phyloP scores from a whole-genome alignment of 1,140 invertebrate genomes.

The Batillaria attramentaria region DNA sequence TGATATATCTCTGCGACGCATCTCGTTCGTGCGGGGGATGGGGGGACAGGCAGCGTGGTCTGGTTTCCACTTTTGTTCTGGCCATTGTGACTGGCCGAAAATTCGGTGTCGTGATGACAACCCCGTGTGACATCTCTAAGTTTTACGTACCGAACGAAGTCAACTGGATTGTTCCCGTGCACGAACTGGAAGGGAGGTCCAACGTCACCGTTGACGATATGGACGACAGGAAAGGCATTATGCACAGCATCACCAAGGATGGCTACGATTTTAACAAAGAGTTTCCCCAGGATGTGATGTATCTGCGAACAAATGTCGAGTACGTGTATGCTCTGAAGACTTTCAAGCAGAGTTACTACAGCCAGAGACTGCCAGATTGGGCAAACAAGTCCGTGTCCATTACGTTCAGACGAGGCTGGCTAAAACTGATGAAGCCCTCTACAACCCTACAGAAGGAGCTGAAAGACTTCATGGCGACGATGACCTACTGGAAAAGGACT shows the following conservation, averaged over 20 bases:
- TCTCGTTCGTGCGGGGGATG: constrained; percentile 45
- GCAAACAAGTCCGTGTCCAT: neutral
- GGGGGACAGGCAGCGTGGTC: constrained; percentile 51
- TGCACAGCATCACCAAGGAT: no score
- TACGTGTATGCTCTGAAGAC: constrained; percentile 6
- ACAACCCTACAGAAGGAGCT: neutral
- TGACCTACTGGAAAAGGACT: neutral
- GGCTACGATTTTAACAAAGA: constrained; percentile 39
- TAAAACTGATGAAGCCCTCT: constrained; percentile 13
- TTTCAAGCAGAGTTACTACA: constrained; percentile 27
- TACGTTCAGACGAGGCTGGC: neutral
- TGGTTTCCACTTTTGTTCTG: constrained; percentile 43
- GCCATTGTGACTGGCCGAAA: constrained; percentile 37
- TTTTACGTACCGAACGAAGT: constrained; percentile 43
- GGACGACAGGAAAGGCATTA: neutral
- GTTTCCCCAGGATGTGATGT: constrained; percentile 38
- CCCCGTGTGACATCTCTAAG: constrained; percentile 43
- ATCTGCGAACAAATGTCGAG: constrained; percentile 37
- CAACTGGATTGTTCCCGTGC: constrained; percentile 34
- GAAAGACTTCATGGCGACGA: neutral
- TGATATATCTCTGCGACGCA: constrained; percentile 46
- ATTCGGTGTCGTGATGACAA: constrained; percentile 45
- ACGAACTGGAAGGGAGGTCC: constrained; percentile 17
- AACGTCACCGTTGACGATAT: constrained; percentile 9
- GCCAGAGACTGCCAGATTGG: constrained; percentile 11